A percentile compares a stretch with the other conserved stretches of the same genome.
Evolutionary conservation across 2,797 vertebrate species (phyloP).

Genomic region (Argentina silus): DNA sequence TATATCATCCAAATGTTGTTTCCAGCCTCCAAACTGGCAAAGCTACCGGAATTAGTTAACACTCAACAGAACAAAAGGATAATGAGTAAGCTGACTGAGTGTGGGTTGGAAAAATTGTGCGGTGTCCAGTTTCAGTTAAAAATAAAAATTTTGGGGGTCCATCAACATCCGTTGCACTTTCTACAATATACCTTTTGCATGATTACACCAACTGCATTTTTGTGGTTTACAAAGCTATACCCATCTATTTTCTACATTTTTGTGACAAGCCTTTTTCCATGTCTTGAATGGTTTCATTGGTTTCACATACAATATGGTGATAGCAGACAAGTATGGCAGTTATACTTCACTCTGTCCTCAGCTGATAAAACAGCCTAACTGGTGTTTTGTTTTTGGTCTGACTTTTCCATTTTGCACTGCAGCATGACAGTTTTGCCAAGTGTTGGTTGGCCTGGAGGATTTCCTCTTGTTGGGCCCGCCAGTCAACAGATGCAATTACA

Average conservation of each 20-base stretch:
- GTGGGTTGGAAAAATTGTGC: conserved; percentile 20
- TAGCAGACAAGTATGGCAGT: not conserved
- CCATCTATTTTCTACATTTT: not conserved
- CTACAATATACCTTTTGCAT: not conserved
- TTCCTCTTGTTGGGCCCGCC: conserved; percentile 1
- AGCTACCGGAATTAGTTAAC: conserved; percentile 46
- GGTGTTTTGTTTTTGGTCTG: not conserved
- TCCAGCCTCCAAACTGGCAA: conserved; percentile 36
- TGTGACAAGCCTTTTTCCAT: not conserved
- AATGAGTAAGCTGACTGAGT: conserved; percentile 21
- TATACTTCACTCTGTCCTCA: not conserved
- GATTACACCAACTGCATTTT: not conserved
- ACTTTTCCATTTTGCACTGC: not conserved
- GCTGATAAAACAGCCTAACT: not conserved
- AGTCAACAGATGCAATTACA: conserved; percentile 23
- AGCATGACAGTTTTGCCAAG: not conserved
- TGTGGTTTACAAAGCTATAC: not conserved
- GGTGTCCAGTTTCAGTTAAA: conserved; percentile 17
- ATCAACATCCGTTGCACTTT: not conserved
- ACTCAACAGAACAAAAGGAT: conserved; percentile 46
- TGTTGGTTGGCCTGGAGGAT: not conserved
- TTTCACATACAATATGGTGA: not conserved
- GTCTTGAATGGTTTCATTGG: not conserved
- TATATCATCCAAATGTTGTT: conserved; percentile 31
- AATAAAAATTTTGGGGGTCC: not conserved